phyloP scores from a whole-genome alignment of 2,113 vertebrate genomes.

The Anthoscopus minutus region DNA sequence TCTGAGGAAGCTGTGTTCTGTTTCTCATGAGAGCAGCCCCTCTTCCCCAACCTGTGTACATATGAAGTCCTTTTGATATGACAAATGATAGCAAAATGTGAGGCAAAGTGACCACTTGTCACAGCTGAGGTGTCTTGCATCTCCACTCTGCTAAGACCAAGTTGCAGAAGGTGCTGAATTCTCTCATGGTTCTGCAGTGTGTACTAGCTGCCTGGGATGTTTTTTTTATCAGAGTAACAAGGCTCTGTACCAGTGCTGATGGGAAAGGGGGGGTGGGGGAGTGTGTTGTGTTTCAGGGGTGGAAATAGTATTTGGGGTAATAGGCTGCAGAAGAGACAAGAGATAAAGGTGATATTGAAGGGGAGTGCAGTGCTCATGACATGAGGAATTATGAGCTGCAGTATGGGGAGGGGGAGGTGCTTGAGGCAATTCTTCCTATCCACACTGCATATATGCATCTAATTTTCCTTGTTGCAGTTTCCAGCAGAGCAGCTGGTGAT shows the following conservation, averaged over 20 bases:
- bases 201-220: neutral
- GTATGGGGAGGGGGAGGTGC: neutral
- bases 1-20: neutral
- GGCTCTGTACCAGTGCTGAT: neutral
- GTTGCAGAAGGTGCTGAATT: neutral
- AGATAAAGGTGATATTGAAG: neutral
- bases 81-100: neutral
- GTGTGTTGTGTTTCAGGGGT: neutral
- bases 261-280: neutral
- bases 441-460: constrained; percentile 38
- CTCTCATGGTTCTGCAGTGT: rapidly evolving
- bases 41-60: neutral
- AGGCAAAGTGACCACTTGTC: neutral
- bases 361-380: neutral
- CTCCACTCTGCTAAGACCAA: neutral
- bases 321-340: neutral
- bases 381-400: neutral
- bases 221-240: neutral
- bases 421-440: neutral
- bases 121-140: neutral
- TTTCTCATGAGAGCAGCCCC: neutral
- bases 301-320: neutral
- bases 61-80: neutral
- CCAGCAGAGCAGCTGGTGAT: constrained; percentile 15
- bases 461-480: constrained; percentile 6